These are phyloP conservation scores for Telmatochromis bifrenatus DNA, from an alignment of 2,113 vertebrate genomes.

Conservation along the genomic window DNA sequence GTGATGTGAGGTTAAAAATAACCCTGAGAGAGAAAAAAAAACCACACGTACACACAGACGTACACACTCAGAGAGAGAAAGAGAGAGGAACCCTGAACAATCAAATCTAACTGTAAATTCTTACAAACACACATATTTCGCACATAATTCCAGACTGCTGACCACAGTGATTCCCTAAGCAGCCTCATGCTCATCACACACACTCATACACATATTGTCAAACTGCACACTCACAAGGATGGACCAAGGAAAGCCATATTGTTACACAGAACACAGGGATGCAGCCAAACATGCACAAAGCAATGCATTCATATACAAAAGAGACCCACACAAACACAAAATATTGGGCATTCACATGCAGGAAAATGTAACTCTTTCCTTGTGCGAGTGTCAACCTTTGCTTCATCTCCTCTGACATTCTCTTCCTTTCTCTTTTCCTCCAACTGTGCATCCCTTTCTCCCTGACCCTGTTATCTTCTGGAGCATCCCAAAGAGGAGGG, in stretches of 20 bases:
- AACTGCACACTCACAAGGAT: background rate
- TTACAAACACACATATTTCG: background rate
- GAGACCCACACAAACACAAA: background rate
- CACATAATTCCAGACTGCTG: background rate
- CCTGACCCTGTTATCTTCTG: constrained; percentile 54
- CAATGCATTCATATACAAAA: background rate
- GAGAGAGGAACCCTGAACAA: background rate
- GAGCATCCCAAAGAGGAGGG: constrained; percentile 31
- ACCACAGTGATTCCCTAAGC: background rate
- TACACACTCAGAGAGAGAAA: background rate
- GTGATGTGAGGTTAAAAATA: constrained; percentile 50
- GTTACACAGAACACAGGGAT: background rate
- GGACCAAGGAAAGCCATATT: background rate
- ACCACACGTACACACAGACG: background rate
- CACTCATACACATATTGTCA: background rate
- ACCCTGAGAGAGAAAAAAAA: constrained; percentile 5
- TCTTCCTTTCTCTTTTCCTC: constrained; percentile 6
- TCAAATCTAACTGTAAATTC: background rate
- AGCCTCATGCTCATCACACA: background rate
- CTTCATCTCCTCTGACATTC: constrained; percentile 10
- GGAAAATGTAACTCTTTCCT: background rate
- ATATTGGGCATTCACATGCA: background rate
- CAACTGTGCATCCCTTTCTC: constrained; percentile 35
- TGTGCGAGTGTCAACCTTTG: constrained; percentile 16
- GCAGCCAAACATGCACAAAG: background rate